phyloP scores from a whole-genome alignment of 2,888 invertebrate genomes.

The Altica lythri region DNA sequence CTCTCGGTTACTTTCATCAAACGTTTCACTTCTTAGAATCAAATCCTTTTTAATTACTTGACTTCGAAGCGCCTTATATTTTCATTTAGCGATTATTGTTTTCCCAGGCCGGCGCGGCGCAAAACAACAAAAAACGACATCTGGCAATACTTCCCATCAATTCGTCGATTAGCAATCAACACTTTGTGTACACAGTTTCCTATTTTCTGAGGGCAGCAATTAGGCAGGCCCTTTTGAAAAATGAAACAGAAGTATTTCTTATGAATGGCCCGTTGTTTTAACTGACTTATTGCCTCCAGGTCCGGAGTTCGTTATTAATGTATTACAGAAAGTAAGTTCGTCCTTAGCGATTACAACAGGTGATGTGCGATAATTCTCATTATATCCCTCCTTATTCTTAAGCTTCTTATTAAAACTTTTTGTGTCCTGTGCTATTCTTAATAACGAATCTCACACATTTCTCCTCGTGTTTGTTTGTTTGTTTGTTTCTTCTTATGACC shows the following conservation, averaged over 20 bases:
- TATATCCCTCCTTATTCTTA: too few species aligned
- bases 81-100: conserved; percentile 32
- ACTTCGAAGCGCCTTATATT: conserved; percentile 32
- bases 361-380: too few species aligned
- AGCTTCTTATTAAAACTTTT: not conserved
- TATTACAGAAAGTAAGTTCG: too few species aligned
- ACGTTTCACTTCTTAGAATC: conserved; percentile 7
- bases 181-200: conserved; percentile 43
- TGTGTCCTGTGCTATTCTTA: not conserved
- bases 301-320: too few species aligned
- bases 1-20: conserved; percentile 5
- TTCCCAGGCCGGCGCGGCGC: conserved; percentile 12
- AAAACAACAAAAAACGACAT: conserved; percentile 38
- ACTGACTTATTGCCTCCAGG: not conserved
- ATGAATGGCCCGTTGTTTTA: conserved; percentile 21
- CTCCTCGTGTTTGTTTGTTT: too few species aligned
- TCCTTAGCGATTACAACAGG: too few species aligned
- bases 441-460: too few species aligned
- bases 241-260: conserved; percentile 39
- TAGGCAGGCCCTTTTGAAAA: conserved; percentile 42
- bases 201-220: conserved; percentile 43
- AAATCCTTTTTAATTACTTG: conserved; percentile 38
- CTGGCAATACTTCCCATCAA: conserved; percentile 40
- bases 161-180: conserved; percentile 44
- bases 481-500: too few species aligned